Conservation (phyloP, 2,888 invertebrate genomes). For the Drosophila bunnanda region DNA sequence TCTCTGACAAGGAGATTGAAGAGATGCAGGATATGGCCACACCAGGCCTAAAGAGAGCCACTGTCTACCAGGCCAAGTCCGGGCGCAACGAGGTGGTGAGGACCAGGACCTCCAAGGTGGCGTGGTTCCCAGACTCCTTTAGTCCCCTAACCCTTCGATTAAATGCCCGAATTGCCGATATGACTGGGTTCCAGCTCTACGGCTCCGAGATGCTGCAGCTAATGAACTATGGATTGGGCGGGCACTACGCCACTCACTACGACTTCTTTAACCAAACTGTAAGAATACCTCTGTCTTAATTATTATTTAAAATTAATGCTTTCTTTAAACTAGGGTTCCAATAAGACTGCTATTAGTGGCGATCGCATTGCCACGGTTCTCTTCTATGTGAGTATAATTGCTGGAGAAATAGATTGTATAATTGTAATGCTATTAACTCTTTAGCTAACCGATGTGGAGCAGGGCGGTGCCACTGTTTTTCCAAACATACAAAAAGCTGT, state of each 20-base stretch:
- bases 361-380: slow-evolving; percentile 98
- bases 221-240: slow-evolving; percentile 83
- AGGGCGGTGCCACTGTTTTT: slow-evolving; percentile 99
- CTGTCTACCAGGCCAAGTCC: slow-evolving; percentile 57
- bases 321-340: slow-evolving; percentile 39
- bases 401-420: too few species aligned
- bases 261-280: slow-evolving; percentile 80
- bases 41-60: slow-evolving; percentile 73
- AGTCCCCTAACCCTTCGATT: slow-evolving; percentile 59
- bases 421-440: neutral
- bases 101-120: slow-evolving; percentile 78
- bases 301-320: neutral
- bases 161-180: slow-evolving; percentile 74
- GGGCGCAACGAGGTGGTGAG: slow-evolving; percentile 46
- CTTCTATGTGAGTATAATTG: slow-evolving; percentile 93
- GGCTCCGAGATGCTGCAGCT: slow-evolving; percentile 81
- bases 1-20: slow-evolving; percentile 72
- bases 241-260: slow-evolving; percentile 79
- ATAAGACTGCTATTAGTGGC: slow-evolving; percentile 85
- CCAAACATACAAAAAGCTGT: slow-evolving; percentile 93
- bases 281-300: neutral
- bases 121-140: slow-evolving; percentile 72
- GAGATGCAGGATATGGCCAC: slow-evolving; percentile 66
- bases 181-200: slow-evolving; percentile 75
- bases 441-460: slow-evolving; percentile 97